Conservation (phyloP, 2,888 invertebrate species). For the Hirtodrosophila trivittata region DNA sequence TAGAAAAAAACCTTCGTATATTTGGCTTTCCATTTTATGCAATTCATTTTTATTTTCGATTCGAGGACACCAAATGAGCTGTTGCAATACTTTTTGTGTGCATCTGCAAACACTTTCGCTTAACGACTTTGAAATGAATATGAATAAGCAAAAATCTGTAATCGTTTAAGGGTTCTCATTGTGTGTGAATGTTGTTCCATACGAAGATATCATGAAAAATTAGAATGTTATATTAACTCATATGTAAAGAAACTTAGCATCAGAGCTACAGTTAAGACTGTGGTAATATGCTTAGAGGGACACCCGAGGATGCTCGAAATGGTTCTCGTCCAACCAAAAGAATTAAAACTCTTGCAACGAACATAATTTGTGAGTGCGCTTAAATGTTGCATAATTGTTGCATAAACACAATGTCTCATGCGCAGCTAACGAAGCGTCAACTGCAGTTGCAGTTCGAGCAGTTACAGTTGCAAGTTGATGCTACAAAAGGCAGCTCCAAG, state of each 20-base stretch:
- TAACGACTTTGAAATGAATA: not conserved
- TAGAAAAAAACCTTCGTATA: constrained; percentile 15
- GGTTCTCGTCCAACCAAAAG: too few species aligned
- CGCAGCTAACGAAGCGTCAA: constrained; percentile 61
- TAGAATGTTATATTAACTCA: too few species aligned
- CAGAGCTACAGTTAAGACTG: too few species aligned
- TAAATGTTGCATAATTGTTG: constrained; percentile 66
- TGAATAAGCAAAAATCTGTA: too few species aligned
- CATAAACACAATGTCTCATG: constrained; percentile 60
- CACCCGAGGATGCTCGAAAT: too few species aligned
- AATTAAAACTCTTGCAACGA: constrained; percentile 2
- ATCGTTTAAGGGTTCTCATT: too few species aligned
- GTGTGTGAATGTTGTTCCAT: too few species aligned
- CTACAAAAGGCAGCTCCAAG: constrained; percentile 11
- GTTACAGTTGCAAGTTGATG: constrained; percentile 19
- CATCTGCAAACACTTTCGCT: not conserved
- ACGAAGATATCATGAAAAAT: too few species aligned
- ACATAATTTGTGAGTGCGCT: constrained; percentile 34
- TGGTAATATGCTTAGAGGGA: too few species aligned
- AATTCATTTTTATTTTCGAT: constrained; percentile 61
- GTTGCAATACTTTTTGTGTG: not conserved
- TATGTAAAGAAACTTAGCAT: too few species aligned
- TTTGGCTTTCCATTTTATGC: constrained; percentile 55
- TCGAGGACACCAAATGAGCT: constrained; percentile 39
- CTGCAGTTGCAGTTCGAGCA: constrained; percentile 3